A percentile compares a stretch with the other conserved stretches of the same genome.
phyloP scores from a whole-genome alignment of 2,888 invertebrate genomes.

The Scrobipalpa atriplicella region DNA sequence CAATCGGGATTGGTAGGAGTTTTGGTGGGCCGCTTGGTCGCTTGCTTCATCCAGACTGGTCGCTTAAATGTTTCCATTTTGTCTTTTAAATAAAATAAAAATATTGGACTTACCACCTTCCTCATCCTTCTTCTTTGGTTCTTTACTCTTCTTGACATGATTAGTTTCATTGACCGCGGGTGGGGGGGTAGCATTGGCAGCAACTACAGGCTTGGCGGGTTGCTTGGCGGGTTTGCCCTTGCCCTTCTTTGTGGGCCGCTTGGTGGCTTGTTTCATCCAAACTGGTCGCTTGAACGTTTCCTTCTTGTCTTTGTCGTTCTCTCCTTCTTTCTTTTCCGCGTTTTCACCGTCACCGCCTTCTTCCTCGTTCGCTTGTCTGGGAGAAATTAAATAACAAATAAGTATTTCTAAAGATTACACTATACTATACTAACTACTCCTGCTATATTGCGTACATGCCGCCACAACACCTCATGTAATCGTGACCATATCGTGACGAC shows the following conservation, averaged over 20 bases:
- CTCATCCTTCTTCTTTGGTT: constrained; percentile 73
- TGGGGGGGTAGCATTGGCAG: constrained; percentile 48
- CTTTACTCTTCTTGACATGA: constrained; percentile 50
- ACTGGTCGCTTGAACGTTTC: constrained; percentile 87
- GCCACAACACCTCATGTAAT: too few relatives aligned
- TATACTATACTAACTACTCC: too few relatives aligned
- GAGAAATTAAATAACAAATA: constrained; percentile 5
- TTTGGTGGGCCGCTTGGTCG: too few relatives aligned
- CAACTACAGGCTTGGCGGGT: constrained; percentile 42
- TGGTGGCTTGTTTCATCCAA: constrained; percentile 90
- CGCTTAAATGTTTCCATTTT: too few relatives aligned
- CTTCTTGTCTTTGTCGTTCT: constrained; percentile 65
- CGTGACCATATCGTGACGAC: too few relatives aligned
- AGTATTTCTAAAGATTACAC: too few relatives aligned
- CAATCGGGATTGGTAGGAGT: too few relatives aligned
- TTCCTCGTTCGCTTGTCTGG: constrained; percentile 79
- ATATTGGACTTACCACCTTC: constrained; percentile 42
- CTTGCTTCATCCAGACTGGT: too few relatives aligned
- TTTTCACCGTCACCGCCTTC: constrained; percentile 78
- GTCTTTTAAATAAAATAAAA: not conserved
- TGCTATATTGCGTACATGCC: too few relatives aligned
- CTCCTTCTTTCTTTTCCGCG: constrained; percentile 55
- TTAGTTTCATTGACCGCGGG: constrained; percentile 52
- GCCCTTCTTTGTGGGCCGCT: constrained; percentile 59
- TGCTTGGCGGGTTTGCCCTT: constrained; percentile 47